Base-by-base conservation (phyloP, 2,888 invertebrate species). In the Ceraclea dissimilis region DNA sequence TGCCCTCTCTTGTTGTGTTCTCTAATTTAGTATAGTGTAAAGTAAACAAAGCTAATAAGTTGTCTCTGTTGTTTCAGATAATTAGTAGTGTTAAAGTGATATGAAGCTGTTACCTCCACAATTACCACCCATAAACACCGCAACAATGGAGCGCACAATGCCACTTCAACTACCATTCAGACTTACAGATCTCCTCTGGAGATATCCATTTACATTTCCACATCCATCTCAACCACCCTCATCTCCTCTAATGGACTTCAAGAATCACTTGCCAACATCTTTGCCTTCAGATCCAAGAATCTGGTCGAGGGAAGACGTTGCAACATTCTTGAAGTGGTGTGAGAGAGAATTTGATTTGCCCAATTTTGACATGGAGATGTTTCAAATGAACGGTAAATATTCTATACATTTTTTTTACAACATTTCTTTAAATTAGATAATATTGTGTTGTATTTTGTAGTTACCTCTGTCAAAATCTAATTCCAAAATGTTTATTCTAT, bases 271-370 rank as follows among this genome's bases (percentile, higher is more conserved):
- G 65, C 93, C 93, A 22, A 81, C 85, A 43, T 85, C 84, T 64
- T 77, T 93, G 73, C 90, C 91, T 44, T 83, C 88, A 66, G 94
- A 95, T 78, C 94, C 94, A 8, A 81, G 93, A 66, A 74, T 90
- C 50, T 95, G 94, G 94, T 86, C 87, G 56, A 82, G 94, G 64
- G 93, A 93, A 64, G 93, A 94, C 70, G 94, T 94, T 18, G 79
- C 83, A 48, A 81, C 88, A 53, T 95, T 94, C 72, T 76, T 95
- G 51, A 85, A 89, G 68, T 94, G 93, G 88, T 91, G 93, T 64
- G 93, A 94, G 72, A 80, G 90, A 63, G 93, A 93, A 74, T 94
- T 93, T 70, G 93, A 93, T 72, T 76, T 94, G 64, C 93, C 93
- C 52, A 86, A 88, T 65, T 89, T 95, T 69, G 93, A 93, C 69